phyloP scores from a whole-genome alignment of 92 coral and sea anemone genomes.

The Parazoanthus atlanticus region DNA sequence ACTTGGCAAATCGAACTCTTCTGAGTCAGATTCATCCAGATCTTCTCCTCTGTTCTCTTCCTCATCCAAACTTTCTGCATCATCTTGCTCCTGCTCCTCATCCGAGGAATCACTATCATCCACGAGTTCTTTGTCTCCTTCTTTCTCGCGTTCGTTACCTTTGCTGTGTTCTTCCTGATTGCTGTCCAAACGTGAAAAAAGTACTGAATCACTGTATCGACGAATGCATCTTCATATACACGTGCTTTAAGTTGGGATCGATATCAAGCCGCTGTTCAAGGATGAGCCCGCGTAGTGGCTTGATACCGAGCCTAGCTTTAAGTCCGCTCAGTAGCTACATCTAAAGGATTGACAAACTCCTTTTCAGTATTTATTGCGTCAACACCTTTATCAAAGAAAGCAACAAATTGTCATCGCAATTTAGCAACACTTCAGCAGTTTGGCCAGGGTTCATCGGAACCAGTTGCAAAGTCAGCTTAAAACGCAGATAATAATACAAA shows the following conservation, averaged over 20 bases:
- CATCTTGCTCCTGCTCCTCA: background rate
- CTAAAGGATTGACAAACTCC: background rate
- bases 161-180: background rate
- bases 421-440: too few species aligned
- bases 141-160: background rate
- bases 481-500: too few species aligned
- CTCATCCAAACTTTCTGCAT: background rate
- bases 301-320: background rate
- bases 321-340: background rate
- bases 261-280: too few species aligned
- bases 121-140: conserved; percentile 13
- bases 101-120: conserved; percentile 10
- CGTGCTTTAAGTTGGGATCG: background rate
- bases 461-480: too few species aligned
- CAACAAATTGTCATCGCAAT: background rate
- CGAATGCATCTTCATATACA: background rate
- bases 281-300: too few species aligned
- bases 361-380: background rate
- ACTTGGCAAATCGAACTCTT: conserved; percentile 33
- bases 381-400: background rate
- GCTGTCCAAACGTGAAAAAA: background rate
- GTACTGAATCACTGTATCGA: background rate
- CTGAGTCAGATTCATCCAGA: conserved; percentile 7
- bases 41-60: conserved; percentile 43
- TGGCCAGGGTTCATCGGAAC: too few species aligned